Evolutionary conservation across 1,140 invertebrate species (phyloP), one percentile per base, ranked within the genome.

Genomic region (Caenorhabditis tropicalis): DNA sequence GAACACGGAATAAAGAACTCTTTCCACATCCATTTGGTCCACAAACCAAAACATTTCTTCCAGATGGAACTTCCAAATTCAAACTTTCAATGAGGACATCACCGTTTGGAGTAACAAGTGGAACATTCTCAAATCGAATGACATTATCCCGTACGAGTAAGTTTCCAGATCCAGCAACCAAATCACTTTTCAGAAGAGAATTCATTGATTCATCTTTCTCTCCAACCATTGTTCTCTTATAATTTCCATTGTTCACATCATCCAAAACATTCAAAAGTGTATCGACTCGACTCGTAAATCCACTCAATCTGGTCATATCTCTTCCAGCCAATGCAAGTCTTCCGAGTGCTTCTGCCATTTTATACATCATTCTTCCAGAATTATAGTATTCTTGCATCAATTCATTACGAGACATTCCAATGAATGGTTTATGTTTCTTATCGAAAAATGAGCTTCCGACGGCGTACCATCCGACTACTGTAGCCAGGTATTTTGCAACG

Each of bases 1-100:
- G 80, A 82, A 87, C 85, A 89, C 91, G 36, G 84, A 90, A 89
- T 12, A 89, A 82, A 98, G 93, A 5, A 95, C 97, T 86, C 95
- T 97, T 92, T 99, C 98, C 60, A 92, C 97, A 98, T 0, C 97
- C 97, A 91, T 99, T 99, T 19, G 97, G 97, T 0, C 97, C 97
- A 92, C 96, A 98, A 0, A 98, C 95, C 5, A 99, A 92, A 0
- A 99, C 96, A 92, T 99, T 98, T 92, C 95, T 95, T 33, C 97
- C 97, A 0, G 96, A 97, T 92, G 94, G 94, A 9, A 97, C 96
- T 93, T 97, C 95, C 90, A 99, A 97, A 65, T 93, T 94, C 2
- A 99, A 92, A 89, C 96, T 95, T 88, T 95, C 94, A 15, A 99
- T 94, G 24, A 99, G 93, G 24, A 99, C 93, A 92, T 99, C 97